Percentiles rank a stretch among this genome's conserved stretches.
Evolutionary conservation across 2,888 invertebrate genomes (phyloP).

Genomic region (Pherbina coryleti): DNA sequence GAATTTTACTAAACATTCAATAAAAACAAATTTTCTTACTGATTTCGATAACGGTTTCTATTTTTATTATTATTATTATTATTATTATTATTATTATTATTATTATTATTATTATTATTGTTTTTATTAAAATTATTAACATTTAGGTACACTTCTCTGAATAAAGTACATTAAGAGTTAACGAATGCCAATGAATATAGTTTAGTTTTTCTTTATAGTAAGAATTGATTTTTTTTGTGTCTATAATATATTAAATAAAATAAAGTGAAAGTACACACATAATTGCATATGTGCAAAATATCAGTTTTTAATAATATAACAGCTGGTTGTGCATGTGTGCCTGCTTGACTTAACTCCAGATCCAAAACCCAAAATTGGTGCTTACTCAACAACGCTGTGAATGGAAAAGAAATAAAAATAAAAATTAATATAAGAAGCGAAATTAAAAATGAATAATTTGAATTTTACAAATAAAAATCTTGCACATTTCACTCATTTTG

Average conservation of each 20-base stretch:
- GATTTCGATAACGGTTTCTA: no score
- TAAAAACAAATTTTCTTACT: no score
- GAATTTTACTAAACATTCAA: not conserved
- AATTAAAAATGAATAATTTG: not conserved
- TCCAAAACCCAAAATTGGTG: not conserved
- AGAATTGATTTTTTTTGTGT: not conserved
- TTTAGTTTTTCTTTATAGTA: not conserved
- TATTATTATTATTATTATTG: no score
- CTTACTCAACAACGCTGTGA: slow-evolving; percentile 64
- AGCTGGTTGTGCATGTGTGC: slow-evolving; percentile 13
- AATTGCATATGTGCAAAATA: slow-evolving; percentile 1
- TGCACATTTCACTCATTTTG: not conserved
- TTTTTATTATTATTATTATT: no score
- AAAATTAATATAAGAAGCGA: not conserved
- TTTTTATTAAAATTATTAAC: slow-evolving; percentile 10
- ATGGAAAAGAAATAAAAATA: slow-evolving; percentile 19
- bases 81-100: not conserved
- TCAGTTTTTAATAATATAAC: not conserved
- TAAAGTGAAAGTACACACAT: slow-evolving; percentile 17
- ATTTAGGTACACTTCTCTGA: slow-evolving; percentile 13
- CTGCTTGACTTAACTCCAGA: slow-evolving; percentile 12
- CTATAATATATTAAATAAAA: slow-evolving; percentile 1
- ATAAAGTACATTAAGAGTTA: no score
- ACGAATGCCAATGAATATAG: not conserved
- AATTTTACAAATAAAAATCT: not conserved